Evolutionary conservation across 2,888 invertebrate genomes (phyloP).

Genomic region (Ligdia adustata): DNA sequence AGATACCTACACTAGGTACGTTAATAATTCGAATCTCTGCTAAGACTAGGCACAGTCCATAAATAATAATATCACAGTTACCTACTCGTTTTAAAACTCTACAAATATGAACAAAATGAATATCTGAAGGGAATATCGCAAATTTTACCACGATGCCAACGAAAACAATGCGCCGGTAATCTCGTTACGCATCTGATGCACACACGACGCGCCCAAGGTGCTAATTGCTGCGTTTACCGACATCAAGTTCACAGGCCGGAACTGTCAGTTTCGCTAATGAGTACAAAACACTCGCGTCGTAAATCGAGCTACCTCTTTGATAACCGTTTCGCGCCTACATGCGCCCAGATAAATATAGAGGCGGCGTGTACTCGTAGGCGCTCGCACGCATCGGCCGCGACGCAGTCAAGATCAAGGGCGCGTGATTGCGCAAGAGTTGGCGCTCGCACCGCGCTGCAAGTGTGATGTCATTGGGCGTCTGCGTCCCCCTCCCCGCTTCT

Average conservation of each 20-base stretch:
- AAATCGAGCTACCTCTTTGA: constrained; percentile 52
- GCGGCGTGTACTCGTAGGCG: constrained; percentile 63
- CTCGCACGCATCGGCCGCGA: constrained; percentile 76
- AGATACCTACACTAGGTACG: too few species aligned
- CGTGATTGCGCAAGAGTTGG: constrained; percentile 82
- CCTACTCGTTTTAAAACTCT: too few species aligned
- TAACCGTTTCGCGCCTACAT: constrained; percentile 72
- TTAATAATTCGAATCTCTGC: too few species aligned
- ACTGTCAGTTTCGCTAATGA: constrained; percentile 61
- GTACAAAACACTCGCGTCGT: constrained; percentile 59
- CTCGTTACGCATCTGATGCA: constrained; percentile 31
- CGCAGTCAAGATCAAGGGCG: constrained; percentile 85
- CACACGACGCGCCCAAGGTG: constrained; percentile 41
- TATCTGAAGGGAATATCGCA: too few species aligned
- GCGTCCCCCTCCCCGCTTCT: constrained; percentile 51
- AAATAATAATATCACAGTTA: too few species aligned
- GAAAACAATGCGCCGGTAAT: constrained; percentile 21
- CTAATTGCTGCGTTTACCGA: constrained; percentile 51
- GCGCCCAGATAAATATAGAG: constrained; percentile 78
- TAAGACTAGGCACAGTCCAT: too few species aligned
- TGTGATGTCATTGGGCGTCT: constrained; percentile 80
- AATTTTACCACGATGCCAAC: too few species aligned
- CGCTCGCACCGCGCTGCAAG: constrained; percentile 78
- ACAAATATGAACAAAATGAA: too few species aligned
- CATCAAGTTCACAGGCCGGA: constrained; percentile 54